Evolutionary conservation across 2,888 invertebrate genomes (phyloP).

Genomic region (Cabera pusaria): DNA sequence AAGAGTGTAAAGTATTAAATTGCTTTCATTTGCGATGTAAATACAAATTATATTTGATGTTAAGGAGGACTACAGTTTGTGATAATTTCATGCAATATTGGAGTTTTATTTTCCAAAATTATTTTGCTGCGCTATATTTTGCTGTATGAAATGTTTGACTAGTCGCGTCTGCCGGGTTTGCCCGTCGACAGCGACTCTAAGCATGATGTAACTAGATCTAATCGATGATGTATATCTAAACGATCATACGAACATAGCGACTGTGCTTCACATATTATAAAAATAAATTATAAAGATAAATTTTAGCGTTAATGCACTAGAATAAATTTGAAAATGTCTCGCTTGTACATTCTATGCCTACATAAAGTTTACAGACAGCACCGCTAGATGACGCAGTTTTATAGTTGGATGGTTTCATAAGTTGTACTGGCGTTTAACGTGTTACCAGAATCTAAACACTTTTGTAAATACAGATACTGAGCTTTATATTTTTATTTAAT

Average conservation of each 20-base stretch:
- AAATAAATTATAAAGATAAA: no score
- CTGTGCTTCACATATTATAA: conserved; percentile 34
- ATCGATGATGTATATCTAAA: conserved; percentile 31
- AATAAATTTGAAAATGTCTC: conserved; percentile 42
- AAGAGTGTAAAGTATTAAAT: conserved; percentile 61
- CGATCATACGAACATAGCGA: conserved; percentile 54
- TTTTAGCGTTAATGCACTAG: conserved; percentile 51
- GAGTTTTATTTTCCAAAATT: conserved; percentile 47
- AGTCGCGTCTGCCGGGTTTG: conserved; percentile 1
- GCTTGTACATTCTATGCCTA: conserved; percentile 42
- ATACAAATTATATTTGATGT: conserved; percentile 62
- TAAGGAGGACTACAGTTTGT: conserved; percentile 59
- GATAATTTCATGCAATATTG: conserved; percentile 75
- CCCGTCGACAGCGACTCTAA: conserved; percentile 16
- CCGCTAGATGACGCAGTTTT: conserved; percentile 11
- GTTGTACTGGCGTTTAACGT: conserved; percentile 48
- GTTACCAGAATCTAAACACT: conserved; percentile 56
- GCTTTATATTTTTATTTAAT: conserved; percentile 56
- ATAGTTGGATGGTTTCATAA: conserved; percentile 26
- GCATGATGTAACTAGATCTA: conserved; percentile 38
- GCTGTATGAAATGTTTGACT: conserved; percentile 21
- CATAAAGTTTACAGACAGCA: conserved; percentile 26
- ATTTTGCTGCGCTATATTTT: conserved; percentile 58
- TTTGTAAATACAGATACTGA: conserved; percentile 69
- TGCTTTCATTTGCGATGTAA: conserved; percentile 77